Evolutionary conservation across 2,797 vertebrate species (phyloP).

Genomic region (Danionella dracula): DNA sequence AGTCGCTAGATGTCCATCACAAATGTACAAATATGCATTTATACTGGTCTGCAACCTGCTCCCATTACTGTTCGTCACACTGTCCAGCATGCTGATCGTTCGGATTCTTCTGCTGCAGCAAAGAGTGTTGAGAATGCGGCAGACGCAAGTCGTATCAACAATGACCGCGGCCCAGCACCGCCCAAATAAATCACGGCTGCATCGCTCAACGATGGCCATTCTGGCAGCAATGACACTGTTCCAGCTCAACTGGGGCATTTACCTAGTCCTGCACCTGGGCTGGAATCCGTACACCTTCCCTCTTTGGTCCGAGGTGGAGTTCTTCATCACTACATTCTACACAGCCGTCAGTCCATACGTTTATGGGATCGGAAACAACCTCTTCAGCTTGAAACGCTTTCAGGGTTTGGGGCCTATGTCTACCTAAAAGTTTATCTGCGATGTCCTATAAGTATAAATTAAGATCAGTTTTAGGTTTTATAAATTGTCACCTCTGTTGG

Average conservation of each 20-base stretch:
- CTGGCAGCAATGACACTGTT: slow-evolving; percentile 67
- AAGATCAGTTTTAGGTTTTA: too few relatives aligned
- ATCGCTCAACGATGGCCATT: slow-evolving; percentile 55
- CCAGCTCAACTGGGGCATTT: slow-evolving; percentile 66
- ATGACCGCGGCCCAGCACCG: slow-evolving; percentile 25
- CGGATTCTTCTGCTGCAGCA: slow-evolving; percentile 51
- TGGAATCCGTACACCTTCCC: slow-evolving; percentile 16
- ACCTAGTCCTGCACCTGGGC: slow-evolving; percentile 59
- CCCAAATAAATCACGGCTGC: slow-evolving; percentile 24
- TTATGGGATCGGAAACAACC: slow-evolving; percentile 62
- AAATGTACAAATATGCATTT: slow-evolving; percentile 64
- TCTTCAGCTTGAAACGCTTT: slow-evolving; percentile 56
- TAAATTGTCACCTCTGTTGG: too few relatives aligned
- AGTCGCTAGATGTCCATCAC: slow-evolving; percentile 42
- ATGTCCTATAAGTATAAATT: too few relatives aligned
- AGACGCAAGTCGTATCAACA: neutral
- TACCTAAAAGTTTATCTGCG: too few relatives aligned
- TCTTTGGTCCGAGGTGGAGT: slow-evolving; percentile 59
- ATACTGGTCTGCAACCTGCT: slow-evolving; percentile 54
- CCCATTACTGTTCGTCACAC: slow-evolving; percentile 62
- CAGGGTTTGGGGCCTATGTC: too few relatives aligned
- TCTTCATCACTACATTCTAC: slow-evolving; percentile 62
- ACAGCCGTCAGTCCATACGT: slow-evolving; percentile 67
- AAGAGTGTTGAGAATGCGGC: slow-evolving; percentile 30
- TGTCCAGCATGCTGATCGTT: slow-evolving; percentile 59